Evolutionary conservation across 2,113 vertebrate species (phyloP), one percentile per base, ranked within the genome.

Genomic region (Syngnathus typhle): DNA sequence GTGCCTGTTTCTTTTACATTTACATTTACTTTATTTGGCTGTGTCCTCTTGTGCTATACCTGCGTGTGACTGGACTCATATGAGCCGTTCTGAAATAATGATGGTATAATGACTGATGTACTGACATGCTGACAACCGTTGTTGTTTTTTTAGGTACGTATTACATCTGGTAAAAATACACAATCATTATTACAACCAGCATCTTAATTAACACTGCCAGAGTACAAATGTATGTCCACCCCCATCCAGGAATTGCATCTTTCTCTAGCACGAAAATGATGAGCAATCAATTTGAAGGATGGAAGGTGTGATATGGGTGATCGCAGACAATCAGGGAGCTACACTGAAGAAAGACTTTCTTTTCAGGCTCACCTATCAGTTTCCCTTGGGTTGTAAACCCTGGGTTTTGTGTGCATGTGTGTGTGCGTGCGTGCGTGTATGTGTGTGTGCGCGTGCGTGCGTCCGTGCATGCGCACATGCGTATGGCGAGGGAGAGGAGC

Each of bases 221-320:
- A 74, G 64, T 10, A 51, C 47, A 51, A 51, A 52, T 70, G 78
- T 76, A 80, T 82, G 78, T 76, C 82, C 71, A 11, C 41, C 41
- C 41, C 11, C 11, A 81, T 86, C 82, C 76, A 85, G 78, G 78
- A 87, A 77, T 78, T 1, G 83, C 84, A 82, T 85, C 72, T 83
- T 79, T 84, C 67, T 67, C 64, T 76, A 78, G 70, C 81, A 86
- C 84, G 80, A 86, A 87, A 87, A 86, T 83, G 73, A 89, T 89
- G 78, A 86, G 82, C 78, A 86, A 87, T 87, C 79, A 81, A 87
- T 89, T 85, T 80, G 84, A 68, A 81, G 76, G 69, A 82, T 75
- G 75, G 79, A 82, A 84, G 71, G 74, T 74, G 68, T 71, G 72
- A 66, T 72, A 58, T 82, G 73, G 76, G 73, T 71, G 73, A 75